Evolutionary conservation across 2,113 vertebrate genomes (phyloP), one percentile per base, ranked within the genome.

Genomic region (Grus americana): DNA sequence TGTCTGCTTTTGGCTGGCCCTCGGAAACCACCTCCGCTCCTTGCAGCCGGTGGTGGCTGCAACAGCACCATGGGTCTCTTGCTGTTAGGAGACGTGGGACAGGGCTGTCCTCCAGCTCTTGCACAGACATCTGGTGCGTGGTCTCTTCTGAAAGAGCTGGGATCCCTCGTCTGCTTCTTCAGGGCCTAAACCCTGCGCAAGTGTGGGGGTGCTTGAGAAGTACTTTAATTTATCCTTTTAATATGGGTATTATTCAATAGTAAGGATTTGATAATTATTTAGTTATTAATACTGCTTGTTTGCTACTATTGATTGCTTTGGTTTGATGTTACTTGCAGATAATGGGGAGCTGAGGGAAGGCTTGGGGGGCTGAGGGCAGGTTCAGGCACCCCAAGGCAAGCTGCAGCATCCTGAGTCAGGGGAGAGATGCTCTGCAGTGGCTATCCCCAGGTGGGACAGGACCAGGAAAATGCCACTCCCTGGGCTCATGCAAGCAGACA

Each of bases 51-150:
- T 2, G 1, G n/a, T 24, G 68, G 29, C 63, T 44, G 74, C 57
- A 54, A 11, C 21, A 3, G n/a, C 26, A 29, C 30, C 3, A 2
- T 0, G 0, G 5, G 17, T 21, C 34, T 14, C 18, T 72, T 23
- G 59, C 72, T 52, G 9, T 3, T 50, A 44, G 50, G 38, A 58
- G 42, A 79, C 19, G 19, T 72, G 79, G 34, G 79, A 88, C 3
- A 1, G 9, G 52, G 14, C 38, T 75, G 32, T 29, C 5, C 36
- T 75, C n/a, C 2, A 7, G 26, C 26, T 62, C 29, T 57, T 62
- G 11, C 2, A 3, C 21, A 17, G 36, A 49, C 6, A 15, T 12
- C 32, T 82, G 47, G 12, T 65, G 11, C 12, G 1, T 1, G 14
- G 18, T 42, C 47, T 88, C 12, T 47, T 79, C 75, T 76, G 49